Evolutionary conservation across 1,140 invertebrate genomes (phyloP).

Genomic region (Drosophila pseudoananassae): DNA sequence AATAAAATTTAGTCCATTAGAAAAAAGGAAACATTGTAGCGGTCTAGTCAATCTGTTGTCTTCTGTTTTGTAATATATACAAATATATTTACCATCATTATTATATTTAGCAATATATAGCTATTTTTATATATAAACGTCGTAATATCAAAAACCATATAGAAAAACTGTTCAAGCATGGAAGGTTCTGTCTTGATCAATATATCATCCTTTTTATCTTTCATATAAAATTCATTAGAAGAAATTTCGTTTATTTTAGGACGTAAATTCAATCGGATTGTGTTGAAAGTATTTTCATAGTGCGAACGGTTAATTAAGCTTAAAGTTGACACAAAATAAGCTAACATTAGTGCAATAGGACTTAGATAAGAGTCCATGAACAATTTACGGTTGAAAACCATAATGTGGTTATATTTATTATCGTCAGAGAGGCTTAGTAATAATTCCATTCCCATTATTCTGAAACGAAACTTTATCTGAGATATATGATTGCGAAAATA

Average conservation of each 20-base stretch:
- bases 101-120: conserved; percentile 93
- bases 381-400: conserved; percentile 76
- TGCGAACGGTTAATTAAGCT: conserved; percentile 88
- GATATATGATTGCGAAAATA: neutral
- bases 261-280: conserved; percentile 32
- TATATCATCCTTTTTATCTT: neutral
- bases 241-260: conserved; percentile 7
- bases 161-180: conserved; percentile 87
- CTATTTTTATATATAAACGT: conserved; percentile 91
- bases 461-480: conserved; percentile 54
- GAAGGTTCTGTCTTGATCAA: conserved; percentile 62
- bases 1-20: no score
- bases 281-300: conserved; percentile 77
- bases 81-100: conserved; percentile 93
- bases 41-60: neutral
- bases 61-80: neutral
- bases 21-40: neutral
- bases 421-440: conserved; percentile 85
- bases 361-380: conserved; percentile 90
- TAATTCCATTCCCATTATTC: conserved; percentile 88
- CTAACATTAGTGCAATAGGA: conserved; percentile 89
- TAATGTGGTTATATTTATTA: conserved; percentile 85
- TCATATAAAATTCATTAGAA: neutral
- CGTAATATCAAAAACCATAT: conserved; percentile 87
- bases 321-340: conserved; percentile 89